Evolutionary conservation across 1,140 invertebrate genomes (phyloP).

Genomic region (Vanessa atalanta): DNA sequence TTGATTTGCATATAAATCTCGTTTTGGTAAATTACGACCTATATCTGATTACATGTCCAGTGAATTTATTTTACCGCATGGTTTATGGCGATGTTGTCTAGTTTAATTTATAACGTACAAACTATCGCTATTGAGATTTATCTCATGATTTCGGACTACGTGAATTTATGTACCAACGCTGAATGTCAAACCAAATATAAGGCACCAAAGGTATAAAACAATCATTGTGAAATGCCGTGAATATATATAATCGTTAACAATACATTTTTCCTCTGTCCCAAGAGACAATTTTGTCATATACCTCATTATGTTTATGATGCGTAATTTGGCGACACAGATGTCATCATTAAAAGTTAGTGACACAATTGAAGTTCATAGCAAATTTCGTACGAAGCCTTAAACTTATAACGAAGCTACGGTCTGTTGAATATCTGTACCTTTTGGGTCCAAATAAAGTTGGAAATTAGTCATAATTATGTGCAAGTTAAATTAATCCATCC

Average conservation of each 20-base stretch:
- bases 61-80: constrained; percentile 41
- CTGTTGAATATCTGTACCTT: neutral
- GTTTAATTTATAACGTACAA: constrained; percentile 38
- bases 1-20: constrained; percentile 48
- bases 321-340: neutral
- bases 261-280: neutral
- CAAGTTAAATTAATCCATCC: too few species aligned
- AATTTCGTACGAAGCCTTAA: constrained; percentile 13
- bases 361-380: neutral
- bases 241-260: neutral
- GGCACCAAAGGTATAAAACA: neutral
- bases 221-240: neutral
- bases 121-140: constrained; percentile 38
- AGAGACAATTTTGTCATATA: too few species aligned
- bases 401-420: constrained; percentile 24
- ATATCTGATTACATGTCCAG: constrained; percentile 44
- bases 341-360: constrained; percentile 29
- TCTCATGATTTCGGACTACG: constrained; percentile 31
- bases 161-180: constrained; percentile 23
- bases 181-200: constrained; percentile 23
- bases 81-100: constrained; percentile 37
- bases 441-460: neutral
- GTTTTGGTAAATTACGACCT: constrained; percentile 44
- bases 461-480: too few species aligned
- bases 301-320: too few species aligned